Evolutionary conservation across 2,797 vertebrate species (phyloP), one percentile per base, ranked within the genome.

Genomic region (Furcifer pardalis): DNA sequence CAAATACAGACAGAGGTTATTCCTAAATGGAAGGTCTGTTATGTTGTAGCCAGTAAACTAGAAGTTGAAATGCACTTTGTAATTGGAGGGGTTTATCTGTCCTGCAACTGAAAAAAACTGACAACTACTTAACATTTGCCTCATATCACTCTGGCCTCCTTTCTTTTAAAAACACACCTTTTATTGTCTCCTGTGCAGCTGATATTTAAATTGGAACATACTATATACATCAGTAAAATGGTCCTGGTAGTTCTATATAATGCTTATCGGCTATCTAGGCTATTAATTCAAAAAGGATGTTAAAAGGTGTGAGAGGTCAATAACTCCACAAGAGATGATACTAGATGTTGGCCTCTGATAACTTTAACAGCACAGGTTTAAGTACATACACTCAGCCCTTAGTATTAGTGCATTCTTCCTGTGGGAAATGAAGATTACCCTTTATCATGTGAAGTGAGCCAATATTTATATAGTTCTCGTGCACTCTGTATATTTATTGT

Each of bases 401-500:
- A 87, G 77, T 76, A 23, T 23, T 87, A 88, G 46, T 74, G 44
- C 85, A 90, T 90, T 69, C 88, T 90, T 94, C 90, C 91, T 90
- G 63, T 49, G 86, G 86, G 86, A 90, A 91, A 89, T 81, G 49
- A 91, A 90, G 80, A 84, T 63, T 85, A 90, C 85, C 66, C 79
- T 84, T 87, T 91, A 86, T 91, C 85, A 81, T 37, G 40, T 84
- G 83, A 89, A 92, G 72, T 73, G 62, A 59, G 44, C 52, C 71
- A 85, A 27, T 92, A 89, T 90, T 93, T 91, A 84, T 84, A 89
- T 91, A 85, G 88, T 75, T 74, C 75, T 89, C 42, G 79, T 80
- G 19, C 17, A 30, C 49, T 88, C 87, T 91, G 91, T 85, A 72
- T 90, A 90, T 62, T 91, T 85, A 30, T 68, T 85, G 49, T 10